Percentiles rank a stretch among this genome's conserved stretches.
Evolutionary conservation across 2,888 invertebrate species (phyloP).

Genomic region (Diplolepis rosae): DNA sequence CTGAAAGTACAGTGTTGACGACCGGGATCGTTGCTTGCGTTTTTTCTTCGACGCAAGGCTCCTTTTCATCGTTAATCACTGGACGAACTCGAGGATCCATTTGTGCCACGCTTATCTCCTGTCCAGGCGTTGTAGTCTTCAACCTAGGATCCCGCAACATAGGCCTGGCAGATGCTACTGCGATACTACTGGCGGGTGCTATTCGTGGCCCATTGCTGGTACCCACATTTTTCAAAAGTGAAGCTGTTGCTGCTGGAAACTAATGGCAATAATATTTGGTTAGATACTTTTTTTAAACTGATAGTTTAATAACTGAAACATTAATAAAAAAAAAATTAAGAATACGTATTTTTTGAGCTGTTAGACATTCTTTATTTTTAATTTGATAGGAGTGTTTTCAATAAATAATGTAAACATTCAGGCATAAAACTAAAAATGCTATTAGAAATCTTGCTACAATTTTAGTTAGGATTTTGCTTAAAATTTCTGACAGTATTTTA

Average conservation of each 20-base stretch:
- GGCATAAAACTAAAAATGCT: no score
- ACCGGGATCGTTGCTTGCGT: constrained; percentile 45
- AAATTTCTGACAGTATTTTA: no score
- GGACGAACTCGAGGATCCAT: constrained; percentile 60
- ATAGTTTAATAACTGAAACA: neutral
- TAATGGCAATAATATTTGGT: constrained; percentile 44
- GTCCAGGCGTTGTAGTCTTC: constrained; percentile 51
- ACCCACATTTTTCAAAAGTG: constrained; percentile 63
- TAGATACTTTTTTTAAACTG: neutral
- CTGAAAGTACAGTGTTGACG: constrained; percentile 68
- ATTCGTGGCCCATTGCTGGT: constrained; percentile 74
- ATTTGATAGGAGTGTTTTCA: no score
- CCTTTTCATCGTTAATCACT: constrained; percentile 39
- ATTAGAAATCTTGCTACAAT: no score
- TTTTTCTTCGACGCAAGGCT: constrained; percentile 23
- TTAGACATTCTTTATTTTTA: no score
- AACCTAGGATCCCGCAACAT: constrained; percentile 70
- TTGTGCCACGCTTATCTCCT: constrained; percentile 40
- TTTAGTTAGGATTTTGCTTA: no score
- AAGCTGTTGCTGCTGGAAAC: constrained; percentile 66
- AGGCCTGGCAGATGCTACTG: constrained; percentile 74
- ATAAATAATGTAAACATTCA: no score
- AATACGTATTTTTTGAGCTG: no score
- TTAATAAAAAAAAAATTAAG: constrained; percentile 6
- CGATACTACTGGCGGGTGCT: constrained; percentile 76